These are phyloP conservation scores for Anarsia innoxiella DNA, from an alignment of 2,888 invertebrate species.

Conservation along the genomic window DNA sequence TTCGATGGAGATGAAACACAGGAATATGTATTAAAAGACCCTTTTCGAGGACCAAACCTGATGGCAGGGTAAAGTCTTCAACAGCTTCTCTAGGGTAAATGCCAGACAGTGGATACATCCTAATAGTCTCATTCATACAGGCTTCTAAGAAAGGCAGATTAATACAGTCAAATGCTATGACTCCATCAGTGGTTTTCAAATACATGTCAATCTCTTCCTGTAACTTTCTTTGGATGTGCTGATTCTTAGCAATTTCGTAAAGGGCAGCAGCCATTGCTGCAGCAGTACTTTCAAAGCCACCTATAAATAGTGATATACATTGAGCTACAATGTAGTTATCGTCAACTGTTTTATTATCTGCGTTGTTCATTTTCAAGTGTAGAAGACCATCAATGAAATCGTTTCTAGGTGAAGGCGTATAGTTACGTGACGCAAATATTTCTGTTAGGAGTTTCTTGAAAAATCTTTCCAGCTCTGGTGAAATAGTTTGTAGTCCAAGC, in stretches of 20 bases:
- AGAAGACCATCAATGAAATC: conserved; percentile 24
- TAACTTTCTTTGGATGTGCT: conserved; percentile 28
- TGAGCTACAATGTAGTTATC: conserved; percentile 67
- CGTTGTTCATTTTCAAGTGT: conserved; percentile 17
- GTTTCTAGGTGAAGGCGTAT: conserved; percentile 18
- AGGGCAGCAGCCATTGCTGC: conserved; percentile 31
- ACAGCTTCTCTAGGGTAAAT: conserved; percentile 40
- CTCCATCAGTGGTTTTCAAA: conserved; percentile 15
- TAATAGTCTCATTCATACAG: conserved; percentile 37
- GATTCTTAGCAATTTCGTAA: conserved; percentile 39
- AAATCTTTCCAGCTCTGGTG: conserved; percentile 25
- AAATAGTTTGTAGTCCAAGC: conserved; percentile 24
- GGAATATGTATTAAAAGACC: conserved; percentile 48
- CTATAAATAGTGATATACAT: conserved; percentile 62
- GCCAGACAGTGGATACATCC: conserved; percentile 43
- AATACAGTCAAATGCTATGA: conserved; percentile 34
- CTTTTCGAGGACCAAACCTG: conserved; percentile 38
- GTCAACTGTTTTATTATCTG: conserved; percentile 38
- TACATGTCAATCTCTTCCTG: conserved; percentile 27
- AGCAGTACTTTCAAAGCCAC: conserved; percentile 46
- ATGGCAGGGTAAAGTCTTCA: conserved; percentile 40
- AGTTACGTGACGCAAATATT: conserved; percentile 17
- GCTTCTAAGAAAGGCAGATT: conserved; percentile 37
- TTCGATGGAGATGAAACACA: conserved; percentile 38
- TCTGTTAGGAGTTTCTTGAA: conserved; percentile 17